Percentiles rank a stretch among this genome's conserved stretches.
phyloP scores from a whole-genome alignment of 1,140 invertebrate genomes.

The Zophobas morio region DNA sequence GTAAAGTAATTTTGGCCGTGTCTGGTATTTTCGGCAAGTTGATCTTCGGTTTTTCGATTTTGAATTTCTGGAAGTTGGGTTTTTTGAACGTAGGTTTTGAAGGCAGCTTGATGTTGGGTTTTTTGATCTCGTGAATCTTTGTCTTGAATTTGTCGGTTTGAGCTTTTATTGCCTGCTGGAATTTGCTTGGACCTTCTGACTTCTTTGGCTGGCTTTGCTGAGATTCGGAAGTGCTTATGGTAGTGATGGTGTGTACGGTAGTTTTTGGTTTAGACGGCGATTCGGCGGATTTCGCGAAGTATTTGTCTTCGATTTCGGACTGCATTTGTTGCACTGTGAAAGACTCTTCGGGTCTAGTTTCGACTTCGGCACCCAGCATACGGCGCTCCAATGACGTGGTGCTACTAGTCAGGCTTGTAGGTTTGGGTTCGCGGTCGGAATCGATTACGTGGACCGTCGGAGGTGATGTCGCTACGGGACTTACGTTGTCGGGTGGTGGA shows the following conservation, averaged over 20 bases:
- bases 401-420: constrained; percentile 31
- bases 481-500: constrained; percentile 59
- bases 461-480: constrained; percentile 8
- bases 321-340: constrained; percentile 54
- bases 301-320: constrained; percentile 58
- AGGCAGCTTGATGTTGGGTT: constrained; percentile 66
- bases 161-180: constrained; percentile 67
- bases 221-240: constrained; percentile 61
- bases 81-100: constrained; percentile 68
- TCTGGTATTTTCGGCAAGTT: constrained; percentile 77
- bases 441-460: constrained; percentile 29
- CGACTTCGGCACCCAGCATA: constrained; percentile 11
- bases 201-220: constrained; percentile 65
- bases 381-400: constrained; percentile 38
- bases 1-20: constrained; percentile 72
- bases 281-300: constrained; percentile 50
- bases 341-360: background rate
- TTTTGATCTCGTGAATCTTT: constrained; percentile 73
- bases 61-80: constrained; percentile 59
- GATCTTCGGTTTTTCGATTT: constrained; percentile 69
- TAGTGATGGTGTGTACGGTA: constrained; percentile 8
- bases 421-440: constrained; percentile 19
- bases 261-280: constrained; percentile 8
- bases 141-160: constrained; percentile 75
- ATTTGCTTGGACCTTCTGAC: constrained; percentile 60